phyloP scores from a whole-genome alignment of 2,113 vertebrate genomes.

The Lampris incognitus region DNA sequence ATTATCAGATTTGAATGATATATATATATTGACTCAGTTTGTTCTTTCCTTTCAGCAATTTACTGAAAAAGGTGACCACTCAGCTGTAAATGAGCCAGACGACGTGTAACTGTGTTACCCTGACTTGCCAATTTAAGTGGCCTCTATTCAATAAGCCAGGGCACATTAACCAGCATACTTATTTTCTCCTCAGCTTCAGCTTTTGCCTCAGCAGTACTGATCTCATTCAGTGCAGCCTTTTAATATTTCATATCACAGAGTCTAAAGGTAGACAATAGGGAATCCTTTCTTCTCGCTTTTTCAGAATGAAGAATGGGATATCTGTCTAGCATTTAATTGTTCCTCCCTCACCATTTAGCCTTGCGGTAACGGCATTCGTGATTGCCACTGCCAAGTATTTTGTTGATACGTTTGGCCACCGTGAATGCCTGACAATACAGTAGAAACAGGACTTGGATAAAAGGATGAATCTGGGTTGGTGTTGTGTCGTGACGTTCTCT shows the following conservation, averaged over 20 bases:
- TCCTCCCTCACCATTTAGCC: constrained; percentile 10
- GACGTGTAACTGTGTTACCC: constrained; percentile 4
- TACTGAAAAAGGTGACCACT: constrained; percentile 13
- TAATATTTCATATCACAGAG: constrained; percentile 30
- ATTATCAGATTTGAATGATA: constrained; percentile 67
- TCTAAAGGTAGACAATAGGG: constrained; percentile 23
- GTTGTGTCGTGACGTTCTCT: constrained; percentile 32
- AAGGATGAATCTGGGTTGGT: constrained; percentile 34
- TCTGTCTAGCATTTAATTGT: constrained; percentile 33
- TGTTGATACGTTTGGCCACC: constrained; percentile 18
- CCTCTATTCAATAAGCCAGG: constrained; percentile 15
- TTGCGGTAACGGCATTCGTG: constrained; percentile 23
- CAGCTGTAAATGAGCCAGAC: constrained; percentile 11
- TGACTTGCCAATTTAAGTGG: constrained; percentile 27
- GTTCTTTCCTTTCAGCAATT: background rate
- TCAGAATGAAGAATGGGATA: constrained; percentile 28
- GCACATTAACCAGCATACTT: background rate
- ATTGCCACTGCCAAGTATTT: constrained; percentile 15
- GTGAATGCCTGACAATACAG: constrained; percentile 41
- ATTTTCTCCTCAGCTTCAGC: constrained; percentile 18
- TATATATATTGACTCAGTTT: constrained; percentile 21
- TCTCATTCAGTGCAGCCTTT: constrained; percentile 22
- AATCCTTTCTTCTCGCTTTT: constrained; percentile 24
- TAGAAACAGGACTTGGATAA: constrained; percentile 19
- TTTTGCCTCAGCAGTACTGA: constrained; percentile 15